Evolutionary conservation across 2,113 vertebrate genomes (phyloP), one percentile per base, ranked within the genome.

Genomic region (Hystrix cristata): DNA sequence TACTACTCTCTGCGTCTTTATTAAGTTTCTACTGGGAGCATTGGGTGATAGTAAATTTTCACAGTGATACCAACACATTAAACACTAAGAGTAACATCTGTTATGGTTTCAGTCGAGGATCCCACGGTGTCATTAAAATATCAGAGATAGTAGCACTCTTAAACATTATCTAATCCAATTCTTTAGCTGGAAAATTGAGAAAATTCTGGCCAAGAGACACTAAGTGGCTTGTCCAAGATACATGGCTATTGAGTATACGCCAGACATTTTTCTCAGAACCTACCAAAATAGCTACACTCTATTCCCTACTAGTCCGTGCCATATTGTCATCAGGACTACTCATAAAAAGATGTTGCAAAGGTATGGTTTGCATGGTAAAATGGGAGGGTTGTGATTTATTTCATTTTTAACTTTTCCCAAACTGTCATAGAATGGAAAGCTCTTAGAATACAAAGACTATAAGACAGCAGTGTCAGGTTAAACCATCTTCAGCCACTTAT

Each of bases 131-230:
- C 38, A 82, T 93, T 96, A 85, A 79, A 96, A 83, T 95, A 95
- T 82, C 80, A 95, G 46, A 90, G 67, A 15, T 90, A 76, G 43
- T 93, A 90, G 62, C 13, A 12, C 16, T 95, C 57, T 91, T 95
- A 78, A 97, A 65, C 23, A 80, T 89, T 62, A 90, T 87, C 71
- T 90, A 92, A 94, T 92, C 46, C 55, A 95, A 94, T 93, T 91
- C 11, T 3, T 93, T 97, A 48, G 78, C 80, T 95, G 74, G 76
- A 86, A 15, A 96, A 94, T 81, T 96, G 53, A 92, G 74, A 96
- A 96, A 95, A 96, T 92, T 78, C 62, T 90, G 62, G 12, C 69
- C 64, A 84, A 95, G 83, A 90, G 12, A 97, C 27, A 18, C 81
- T 92, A 87, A 81, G 57, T 90, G 34, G 27, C 64, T 90, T 92